Evolutionary conservation across 2,113 vertebrate genomes (phyloP).

Genomic region (Rhinoderma darwinii): DNA sequence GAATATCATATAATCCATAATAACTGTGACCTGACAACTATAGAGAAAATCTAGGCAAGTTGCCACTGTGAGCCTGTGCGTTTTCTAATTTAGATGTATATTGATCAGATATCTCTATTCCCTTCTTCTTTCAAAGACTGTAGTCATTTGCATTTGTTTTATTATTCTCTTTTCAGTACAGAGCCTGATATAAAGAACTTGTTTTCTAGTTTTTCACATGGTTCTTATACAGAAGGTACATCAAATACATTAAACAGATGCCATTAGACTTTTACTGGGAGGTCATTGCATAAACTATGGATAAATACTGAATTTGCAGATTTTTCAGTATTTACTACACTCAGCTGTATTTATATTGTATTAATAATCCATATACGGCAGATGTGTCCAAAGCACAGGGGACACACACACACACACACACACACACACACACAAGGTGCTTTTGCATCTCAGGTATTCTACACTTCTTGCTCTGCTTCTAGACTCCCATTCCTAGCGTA

Average conservation of each 20-base stretch:
- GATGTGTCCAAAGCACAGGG: not conserved
- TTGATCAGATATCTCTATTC: constrained; percentile 40
- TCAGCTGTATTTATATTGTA: not conserved
- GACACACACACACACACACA: no score
- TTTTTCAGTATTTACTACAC: not conserved
- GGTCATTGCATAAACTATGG: constrained; percentile 32
- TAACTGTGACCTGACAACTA: not conserved
- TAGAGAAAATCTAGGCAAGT: constrained; percentile 10
- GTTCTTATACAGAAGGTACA: not conserved
- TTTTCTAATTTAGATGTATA: not conserved
- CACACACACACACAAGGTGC: not conserved
- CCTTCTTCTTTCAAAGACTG: constrained; percentile 44
- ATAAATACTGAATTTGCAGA: not conserved
- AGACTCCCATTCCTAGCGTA: not conserved
- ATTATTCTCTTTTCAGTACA: constrained; percentile 46
- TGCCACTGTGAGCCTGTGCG: not conserved
- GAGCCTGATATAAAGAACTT: constrained; percentile 1
- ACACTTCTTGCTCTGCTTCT: not conserved
- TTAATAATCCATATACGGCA: not conserved
- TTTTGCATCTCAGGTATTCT: not conserved
- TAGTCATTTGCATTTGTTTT: constrained; percentile 39
- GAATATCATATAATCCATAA: constrained; percentile 26
- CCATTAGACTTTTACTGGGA: not conserved
- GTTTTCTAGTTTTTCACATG: not conserved
- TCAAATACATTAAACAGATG: not conserved